Base-by-base conservation (phyloP, 2,113 vertebrate genomes). In the Microcebus griseorufus region DNA sequence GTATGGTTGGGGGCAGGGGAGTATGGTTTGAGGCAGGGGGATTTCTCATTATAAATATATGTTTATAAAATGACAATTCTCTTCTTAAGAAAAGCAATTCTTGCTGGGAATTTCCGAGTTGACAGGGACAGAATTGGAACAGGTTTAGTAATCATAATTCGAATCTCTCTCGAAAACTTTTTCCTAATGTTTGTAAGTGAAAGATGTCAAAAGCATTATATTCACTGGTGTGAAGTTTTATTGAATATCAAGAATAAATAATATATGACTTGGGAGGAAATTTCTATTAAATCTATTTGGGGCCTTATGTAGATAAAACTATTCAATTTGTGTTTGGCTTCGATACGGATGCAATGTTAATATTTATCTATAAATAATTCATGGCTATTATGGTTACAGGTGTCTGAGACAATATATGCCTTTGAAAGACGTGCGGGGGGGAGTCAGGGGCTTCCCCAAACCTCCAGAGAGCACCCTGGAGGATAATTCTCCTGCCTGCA, bases 351-450 rank as follows among this genome's bases (percentile, higher is more conserved):
- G 27, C 65, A 23, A 18, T n/a, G 70, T 82, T 82, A 78, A 82
- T 95, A 92, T 86, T 93, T 76, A 45, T 39, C 32, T 83, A 88
- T 87, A 79, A 88, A 85, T 94, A 91, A 95, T 67, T 76, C 73
- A 58, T 14, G 12, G 82, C 37, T 69, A 65, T 94, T 93, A 91
- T 78, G 95, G 91, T 75, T 86, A 91, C 73, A 95, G 76, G 25
- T 64, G 16, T 69, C 85, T 82, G 37, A 94, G 91, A 85, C 29
- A 95, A 83, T 76, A 37, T 37, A 81, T 48, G 62, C 18, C 53
- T 78, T 85, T 55, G 32, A 86, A 60, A 91, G 92, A 64, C 78
- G 37, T 2, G 27, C 86, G 17, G 3, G n/a, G n/a, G n/a, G 34
- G 55, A 88, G n/a, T 72, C 60, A 37, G 53, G 37, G 58, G 45